Evolutionary conservation across 1,140 invertebrate species (phyloP), one percentile per base, ranked within the genome.

Genomic region (Portunus trituberculatus): DNA sequence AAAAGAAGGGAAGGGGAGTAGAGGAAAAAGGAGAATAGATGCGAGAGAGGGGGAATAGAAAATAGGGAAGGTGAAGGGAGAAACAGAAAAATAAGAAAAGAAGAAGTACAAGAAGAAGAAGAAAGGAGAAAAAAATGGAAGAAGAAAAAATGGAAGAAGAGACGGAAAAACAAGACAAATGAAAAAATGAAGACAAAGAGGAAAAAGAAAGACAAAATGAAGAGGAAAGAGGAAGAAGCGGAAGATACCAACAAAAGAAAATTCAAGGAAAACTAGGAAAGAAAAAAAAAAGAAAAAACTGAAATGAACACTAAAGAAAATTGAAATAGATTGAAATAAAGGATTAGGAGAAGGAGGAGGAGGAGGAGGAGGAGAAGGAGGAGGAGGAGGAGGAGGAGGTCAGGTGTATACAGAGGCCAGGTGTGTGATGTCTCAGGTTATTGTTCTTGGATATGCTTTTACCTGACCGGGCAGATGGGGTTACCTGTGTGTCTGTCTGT

Each of bases 371-470:
- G 20, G 20, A 25, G 20, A 76, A 76, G n/a, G 67, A 76, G 25
- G 25, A 76, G 67, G 25, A n/a, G 25, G 16, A 76, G 67, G 67
- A 76, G 67, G 67, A n/a, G 67, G 67, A 76, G 67, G 67, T n/a
- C 20, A 76, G 67, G n/a, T n/a, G 20, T 7, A 76, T 25, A n/a
- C 20, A 76, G 67, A 76, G 67, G 67, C 6, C 67, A 76, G 67
- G 25, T 76, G 67, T n/a, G 12, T 12, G 67, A 20, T 76, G 25
- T 76, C 25, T 76, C 67, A 76, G 67, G 67, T 76, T 76, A 76
- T 76, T 76, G 67, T 76, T 76, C 67, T 76, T 76, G 25, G 67
- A 76, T 76, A 76, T n/a, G 25, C 67, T 76, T 76, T 76, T 76
- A 76, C 67, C 67, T 76, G 67, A n/a, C 4, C 16, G 20, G 8